A percentile compares a stretch with the other conserved stretches of the same genome.
Evolutionary conservation across 2,888 invertebrate genomes (phyloP).

Genomic region (Atethmia centrago): DNA sequence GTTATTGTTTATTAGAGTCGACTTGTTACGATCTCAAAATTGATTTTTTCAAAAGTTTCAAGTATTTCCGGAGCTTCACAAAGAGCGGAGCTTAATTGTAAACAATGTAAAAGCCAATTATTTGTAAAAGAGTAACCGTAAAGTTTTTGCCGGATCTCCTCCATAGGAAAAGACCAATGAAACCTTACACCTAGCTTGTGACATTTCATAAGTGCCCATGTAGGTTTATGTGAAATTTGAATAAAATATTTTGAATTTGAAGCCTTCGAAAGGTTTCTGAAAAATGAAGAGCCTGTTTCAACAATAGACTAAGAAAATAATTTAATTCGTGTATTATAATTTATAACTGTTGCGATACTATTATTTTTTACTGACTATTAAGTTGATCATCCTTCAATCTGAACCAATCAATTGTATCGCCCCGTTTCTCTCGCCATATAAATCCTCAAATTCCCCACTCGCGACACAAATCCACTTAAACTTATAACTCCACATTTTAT

Average conservation of each 20-base stretch:
- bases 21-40: neutral
- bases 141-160: neutral
- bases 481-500: slow-evolving; percentile 47
- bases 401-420: slow-evolving; percentile 1
- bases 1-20: too few species aligned
- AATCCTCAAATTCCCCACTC: neutral
- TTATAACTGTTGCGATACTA: neutral
- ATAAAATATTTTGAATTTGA: neutral
- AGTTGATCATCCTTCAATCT: neutral
- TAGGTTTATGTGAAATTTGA: neutral
- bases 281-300: neutral
- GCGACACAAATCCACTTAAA: slow-evolving; percentile 40
- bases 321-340: neutral
- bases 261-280: neutral
- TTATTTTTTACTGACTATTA: neutral
- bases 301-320: too few species aligned
- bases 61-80: too few species aligned
- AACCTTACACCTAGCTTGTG: too few species aligned
- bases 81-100: neutral
- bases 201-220: neutral
- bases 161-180: neutral
- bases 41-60: too few species aligned
- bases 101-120: neutral
- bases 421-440: neutral
- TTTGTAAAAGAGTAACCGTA: neutral